Conservation (phyloP, 2,797 vertebrate species). For the Argyrosomus regius region DNA sequence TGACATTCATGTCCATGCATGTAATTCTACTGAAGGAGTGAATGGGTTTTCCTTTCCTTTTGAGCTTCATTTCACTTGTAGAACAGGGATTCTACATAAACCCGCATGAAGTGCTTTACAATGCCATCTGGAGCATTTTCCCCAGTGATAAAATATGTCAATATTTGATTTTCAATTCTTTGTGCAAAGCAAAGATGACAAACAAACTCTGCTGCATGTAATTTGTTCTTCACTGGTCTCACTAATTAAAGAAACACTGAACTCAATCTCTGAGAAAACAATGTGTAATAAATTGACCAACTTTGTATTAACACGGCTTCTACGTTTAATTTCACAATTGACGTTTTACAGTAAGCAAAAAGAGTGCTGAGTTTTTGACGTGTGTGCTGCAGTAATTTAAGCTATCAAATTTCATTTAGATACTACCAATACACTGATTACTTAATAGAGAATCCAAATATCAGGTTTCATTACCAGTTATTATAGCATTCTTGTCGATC, state of each 20-base stretch:
- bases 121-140: conserved; percentile 39
- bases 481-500: not conserved
- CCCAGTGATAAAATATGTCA: conserved; percentile 11
- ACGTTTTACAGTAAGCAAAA: conserved; percentile 2
- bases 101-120: conserved; percentile 28
- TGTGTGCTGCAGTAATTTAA: not conserved
- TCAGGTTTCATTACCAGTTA: not conserved
- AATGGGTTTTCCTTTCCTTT: not conserved
- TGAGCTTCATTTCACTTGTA: conserved; percentile 14
- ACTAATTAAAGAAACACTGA: conserved; percentile 30
- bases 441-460: not conserved
- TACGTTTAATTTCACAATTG: not conserved
- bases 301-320: not conserved
- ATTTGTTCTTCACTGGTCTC: conserved; percentile 14
- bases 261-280: conserved; percentile 9
- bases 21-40: not conserved
- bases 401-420: not conserved
- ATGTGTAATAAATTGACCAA: not conserved
- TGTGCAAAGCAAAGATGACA: conserved; percentile 13
- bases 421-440: not conserved
- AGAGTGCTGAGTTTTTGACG: not conserved
- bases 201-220: not conserved
- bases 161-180: conserved; percentile 42
- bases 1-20: too few relatives aligned
- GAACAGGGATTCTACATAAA: conserved; percentile 27